Evolutionary conservation across 2,113 vertebrate species (phyloP).

Genomic region (Bucco capensis): DNA sequence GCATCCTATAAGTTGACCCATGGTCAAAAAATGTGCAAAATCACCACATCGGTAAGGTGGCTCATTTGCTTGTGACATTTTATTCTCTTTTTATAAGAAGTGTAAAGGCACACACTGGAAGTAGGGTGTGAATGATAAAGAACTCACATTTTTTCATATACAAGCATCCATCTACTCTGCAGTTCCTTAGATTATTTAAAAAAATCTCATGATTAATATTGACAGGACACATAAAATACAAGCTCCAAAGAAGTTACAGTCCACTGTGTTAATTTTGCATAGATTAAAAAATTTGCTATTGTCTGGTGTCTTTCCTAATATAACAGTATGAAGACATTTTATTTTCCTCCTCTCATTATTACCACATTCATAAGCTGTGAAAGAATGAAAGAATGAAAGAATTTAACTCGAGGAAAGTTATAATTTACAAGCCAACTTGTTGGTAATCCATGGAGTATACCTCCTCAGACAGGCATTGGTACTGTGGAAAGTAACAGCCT

Average conservation of each 20-base stretch:
- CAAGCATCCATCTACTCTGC: not conserved
- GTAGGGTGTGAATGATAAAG: not conserved
- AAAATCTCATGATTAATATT: not conserved
- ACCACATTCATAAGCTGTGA: not conserved
- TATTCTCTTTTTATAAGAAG: not conserved
- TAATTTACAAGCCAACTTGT: not conserved
- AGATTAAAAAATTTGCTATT: not conserved
- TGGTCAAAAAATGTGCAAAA: too few species aligned
- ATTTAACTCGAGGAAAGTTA: not conserved
- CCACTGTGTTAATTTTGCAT: not conserved
- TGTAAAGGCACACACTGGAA: not conserved
- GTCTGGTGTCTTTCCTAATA: not conserved
- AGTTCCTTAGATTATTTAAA: not conserved
- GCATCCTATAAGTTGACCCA: too few species aligned
- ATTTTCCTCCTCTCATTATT: not conserved
- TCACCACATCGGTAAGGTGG: rapidly evolving
- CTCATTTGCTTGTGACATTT: not conserved
- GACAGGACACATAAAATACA: not conserved
- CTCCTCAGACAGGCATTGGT: not conserved
- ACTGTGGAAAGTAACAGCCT: not conserved
- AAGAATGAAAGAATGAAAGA: not conserved
- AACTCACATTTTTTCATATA: not conserved
- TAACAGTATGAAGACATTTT: not conserved
- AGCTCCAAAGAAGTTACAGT: not conserved
- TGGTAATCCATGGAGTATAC: not conserved